A percentile compares a stretch with the other conserved stretches of the same genome.
Evolutionary conservation across 2,113 vertebrate genomes (phyloP).

Genomic region (Galbula dea): DNA sequence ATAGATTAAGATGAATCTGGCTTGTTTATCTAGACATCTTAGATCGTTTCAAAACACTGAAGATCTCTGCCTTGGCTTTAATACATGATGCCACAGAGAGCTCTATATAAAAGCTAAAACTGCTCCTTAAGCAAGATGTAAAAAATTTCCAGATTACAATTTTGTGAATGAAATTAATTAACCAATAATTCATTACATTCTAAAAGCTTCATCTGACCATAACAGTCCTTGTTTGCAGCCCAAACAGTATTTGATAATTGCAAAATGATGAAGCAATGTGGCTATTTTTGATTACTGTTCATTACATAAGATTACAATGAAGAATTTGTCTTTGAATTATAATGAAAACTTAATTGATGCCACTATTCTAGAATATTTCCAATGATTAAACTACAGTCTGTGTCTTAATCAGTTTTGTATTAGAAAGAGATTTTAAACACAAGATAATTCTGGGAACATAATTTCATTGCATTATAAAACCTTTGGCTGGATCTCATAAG

Average conservation of each 20-base stretch:
- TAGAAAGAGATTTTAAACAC: constrained; percentile 14
- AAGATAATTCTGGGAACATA: constrained; percentile 4
- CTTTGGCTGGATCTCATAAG: not conserved
- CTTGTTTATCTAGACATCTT: constrained; percentile 1
- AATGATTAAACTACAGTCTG: constrained; percentile 13
- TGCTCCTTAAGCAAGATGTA: not conserved
- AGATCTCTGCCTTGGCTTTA: not conserved
- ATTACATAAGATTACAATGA: constrained; percentile 38
- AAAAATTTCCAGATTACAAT: not conserved
- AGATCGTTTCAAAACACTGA: not conserved
- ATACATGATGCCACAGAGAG: not conserved
- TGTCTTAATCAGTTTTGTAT: constrained; percentile 37
- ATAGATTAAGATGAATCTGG: not conserved
- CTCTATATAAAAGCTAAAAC: not conserved
- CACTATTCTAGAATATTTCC: constrained; percentile 4
- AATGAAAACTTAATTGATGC: constrained; percentile 34
- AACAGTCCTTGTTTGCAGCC: constrained; percentile 20
- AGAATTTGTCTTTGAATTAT: constrained; percentile 24
- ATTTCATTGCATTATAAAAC: constrained; percentile 14
- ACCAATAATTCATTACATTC: constrained; percentile 38
- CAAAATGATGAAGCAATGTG: not conserved
- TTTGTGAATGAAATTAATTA: constrained; percentile 54
- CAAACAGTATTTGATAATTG: constrained; percentile 40
- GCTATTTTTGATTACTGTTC: constrained; percentile 31
- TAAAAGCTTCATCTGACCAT: constrained; percentile 22